phyloP scores from a whole-genome alignment of 2,888 invertebrate genomes.

The Plagiodera versicolora region DNA sequence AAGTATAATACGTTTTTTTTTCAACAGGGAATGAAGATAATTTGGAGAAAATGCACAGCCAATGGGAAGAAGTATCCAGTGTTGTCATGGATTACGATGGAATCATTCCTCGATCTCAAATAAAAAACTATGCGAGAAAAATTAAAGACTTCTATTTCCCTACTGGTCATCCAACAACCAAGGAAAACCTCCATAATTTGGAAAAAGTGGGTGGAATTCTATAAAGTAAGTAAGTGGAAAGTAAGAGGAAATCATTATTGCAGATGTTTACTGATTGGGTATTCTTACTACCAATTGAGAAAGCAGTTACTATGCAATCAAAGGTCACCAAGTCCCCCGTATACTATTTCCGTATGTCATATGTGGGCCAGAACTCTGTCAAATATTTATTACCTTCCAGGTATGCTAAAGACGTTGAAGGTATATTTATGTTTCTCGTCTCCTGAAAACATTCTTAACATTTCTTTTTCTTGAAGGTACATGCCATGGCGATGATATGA shows the following conservation, averaged over 20 bases:
- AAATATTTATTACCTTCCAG: neutral
- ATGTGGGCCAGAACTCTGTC: neutral
- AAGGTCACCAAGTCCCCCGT: slow-evolving; percentile 36
- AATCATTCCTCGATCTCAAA: slow-evolving; percentile 31
- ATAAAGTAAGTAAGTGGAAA: neutral
- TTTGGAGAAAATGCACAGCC: slow-evolving; percentile 51
- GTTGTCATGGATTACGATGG: slow-evolving; percentile 40
- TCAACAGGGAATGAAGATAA: slow-evolving; percentile 21
- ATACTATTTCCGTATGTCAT: slow-evolving; percentile 19
- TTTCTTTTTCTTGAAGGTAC: slow-evolving; percentile 30
- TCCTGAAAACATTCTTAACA: slow-evolving; percentile 1
- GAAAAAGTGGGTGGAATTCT: neutral
- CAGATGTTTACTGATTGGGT: slow-evolving; percentile 66
- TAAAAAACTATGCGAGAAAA: slow-evolving; percentile 31
- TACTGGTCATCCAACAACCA: slow-evolving; percentile 17
- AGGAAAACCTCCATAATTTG: neutral
- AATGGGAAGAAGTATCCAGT: slow-evolving; percentile 40
- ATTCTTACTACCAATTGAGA: slow-evolving; percentile 51
- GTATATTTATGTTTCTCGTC: neutral
- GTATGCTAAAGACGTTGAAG: slow-evolving; percentile 1
- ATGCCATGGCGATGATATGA: slow-evolving; percentile 36
- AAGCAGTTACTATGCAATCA: slow-evolving; percentile 38
- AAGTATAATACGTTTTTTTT: slow-evolving; percentile 50
- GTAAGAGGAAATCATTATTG: slow-evolving; percentile 20
- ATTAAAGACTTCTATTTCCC: slow-evolving; percentile 41